These are phyloP conservation scores for Notothenia coriiceps DNA, from an alignment of 2,113 vertebrate species.

Conservation along the genomic window DNA sequence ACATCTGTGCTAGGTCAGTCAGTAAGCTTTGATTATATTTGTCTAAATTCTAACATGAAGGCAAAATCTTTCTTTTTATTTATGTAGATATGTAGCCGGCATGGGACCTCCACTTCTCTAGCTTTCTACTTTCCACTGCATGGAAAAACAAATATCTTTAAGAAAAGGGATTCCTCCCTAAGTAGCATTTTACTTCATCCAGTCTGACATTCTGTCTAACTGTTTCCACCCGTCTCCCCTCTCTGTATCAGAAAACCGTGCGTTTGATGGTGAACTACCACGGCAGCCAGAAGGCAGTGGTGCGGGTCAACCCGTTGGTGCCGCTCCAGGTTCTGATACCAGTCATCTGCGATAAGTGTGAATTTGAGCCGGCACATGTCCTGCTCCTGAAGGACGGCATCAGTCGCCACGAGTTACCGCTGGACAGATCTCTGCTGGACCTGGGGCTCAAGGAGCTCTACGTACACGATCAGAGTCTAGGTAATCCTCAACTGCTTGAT, in stretches of 20 bases:
- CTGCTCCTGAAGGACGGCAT: conserved; percentile 89
- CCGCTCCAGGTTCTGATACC: conserved; percentile 90
- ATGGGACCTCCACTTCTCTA: neutral
- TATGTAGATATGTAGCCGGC: neutral
- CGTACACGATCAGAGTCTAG: conserved; percentile 90
- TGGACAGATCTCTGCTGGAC: conserved; percentile 90
- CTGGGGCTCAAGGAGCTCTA: conserved; percentile 94
- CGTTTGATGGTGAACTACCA: conserved; percentile 96
- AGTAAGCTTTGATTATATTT: neutral
- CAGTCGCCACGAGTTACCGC: conserved; percentile 89
- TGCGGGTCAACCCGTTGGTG: conserved; percentile 92
- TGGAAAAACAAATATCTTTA: neutral
- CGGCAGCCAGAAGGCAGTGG: conserved; percentile 92
- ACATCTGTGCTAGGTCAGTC: neutral
- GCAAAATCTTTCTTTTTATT: too few species aligned
- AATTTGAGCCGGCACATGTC: conserved; percentile 89
- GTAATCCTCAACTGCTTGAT: conserved; percentile 76
- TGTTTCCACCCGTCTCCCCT: neutral
- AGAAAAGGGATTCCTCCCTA: neutral
- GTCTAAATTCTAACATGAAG: neutral
- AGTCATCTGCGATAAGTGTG: conserved; percentile 95
- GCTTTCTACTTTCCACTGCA: neutral
- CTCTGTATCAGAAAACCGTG: conserved; percentile 89
- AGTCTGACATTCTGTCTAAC: neutral
- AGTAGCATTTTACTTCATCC: conserved; percentile 4